phyloP scores from a whole-genome alignment of 2,888 invertebrate species.

The Cyrtodaria siliqua region DNA sequence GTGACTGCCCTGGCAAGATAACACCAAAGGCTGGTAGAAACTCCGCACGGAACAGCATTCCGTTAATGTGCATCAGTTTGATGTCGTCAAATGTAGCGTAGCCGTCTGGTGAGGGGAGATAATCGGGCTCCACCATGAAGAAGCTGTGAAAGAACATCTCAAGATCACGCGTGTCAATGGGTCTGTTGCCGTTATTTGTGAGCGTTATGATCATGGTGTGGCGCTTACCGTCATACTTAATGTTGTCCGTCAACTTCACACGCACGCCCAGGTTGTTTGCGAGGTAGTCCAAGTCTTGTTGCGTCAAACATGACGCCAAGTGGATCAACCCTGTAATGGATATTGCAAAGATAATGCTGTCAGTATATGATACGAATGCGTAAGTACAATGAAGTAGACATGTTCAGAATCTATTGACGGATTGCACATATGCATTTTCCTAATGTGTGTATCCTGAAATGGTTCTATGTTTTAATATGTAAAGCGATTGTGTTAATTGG shows the following conservation, averaged over 20 bases:
- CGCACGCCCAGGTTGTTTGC: slow-evolving; percentile 47
- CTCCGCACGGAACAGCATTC: slow-evolving; percentile 73
- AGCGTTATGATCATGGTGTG: slow-evolving; percentile 60
- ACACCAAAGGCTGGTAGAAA: slow-evolving; percentile 67
- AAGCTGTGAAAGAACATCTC: slow-evolving; percentile 76
- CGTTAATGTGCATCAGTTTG: slow-evolving; percentile 71
- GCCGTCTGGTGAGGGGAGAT: slow-evolving; percentile 63
- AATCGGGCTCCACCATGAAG: slow-evolving; percentile 76
- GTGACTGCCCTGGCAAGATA: slow-evolving; percentile 60
- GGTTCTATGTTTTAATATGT: no score
- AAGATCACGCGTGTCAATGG: slow-evolving; percentile 59
- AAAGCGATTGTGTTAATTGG: no score
- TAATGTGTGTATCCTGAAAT: no score
- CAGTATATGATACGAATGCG: no score
- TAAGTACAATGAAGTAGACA: no score
- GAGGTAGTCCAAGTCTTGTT: slow-evolving; percentile 55
- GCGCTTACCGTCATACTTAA: slow-evolving; percentile 58
- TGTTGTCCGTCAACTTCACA: slow-evolving; percentile 62
- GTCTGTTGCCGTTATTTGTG: slow-evolving; percentile 45
- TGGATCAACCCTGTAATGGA: slow-evolving; percentile 23
- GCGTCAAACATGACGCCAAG: slow-evolving; percentile 26
- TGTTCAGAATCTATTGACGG: no score
- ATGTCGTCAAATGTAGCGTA: slow-evolving; percentile 59
- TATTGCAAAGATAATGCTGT: no score
- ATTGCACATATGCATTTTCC: no score